Evolutionary conservation across 2,888 invertebrate species (phyloP).

Genomic region (Julus scanicus): DNA sequence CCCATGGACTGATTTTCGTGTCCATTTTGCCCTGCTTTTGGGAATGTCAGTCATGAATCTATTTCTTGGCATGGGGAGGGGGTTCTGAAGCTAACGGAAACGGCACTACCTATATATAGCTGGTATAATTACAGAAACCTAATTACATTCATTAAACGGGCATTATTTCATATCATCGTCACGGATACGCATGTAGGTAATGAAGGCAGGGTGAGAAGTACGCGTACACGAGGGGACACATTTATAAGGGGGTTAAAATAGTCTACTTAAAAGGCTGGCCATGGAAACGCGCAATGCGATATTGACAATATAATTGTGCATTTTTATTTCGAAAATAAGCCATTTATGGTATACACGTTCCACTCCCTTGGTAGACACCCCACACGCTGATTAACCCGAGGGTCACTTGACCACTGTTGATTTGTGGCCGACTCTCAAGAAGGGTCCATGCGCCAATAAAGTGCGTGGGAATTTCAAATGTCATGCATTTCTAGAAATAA

Average conservation of each 20-base stretch:
- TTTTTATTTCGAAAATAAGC: neutral
- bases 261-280: neutral
- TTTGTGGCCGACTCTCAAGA: neutral
- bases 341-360: neutral
- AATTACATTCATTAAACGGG: conserved; percentile 47
- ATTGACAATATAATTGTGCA: neutral
- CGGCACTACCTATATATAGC: neutral
- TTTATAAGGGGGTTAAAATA: no score
- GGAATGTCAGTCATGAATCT: neutral
- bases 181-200: neutral
- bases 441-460: neutral
- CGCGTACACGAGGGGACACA: neutral
- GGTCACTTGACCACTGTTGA: neutral
- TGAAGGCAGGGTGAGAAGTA: neutral
- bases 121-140: conserved; percentile 47
- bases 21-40: neutral
- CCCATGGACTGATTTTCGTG: neutral
- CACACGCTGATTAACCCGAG: neutral
- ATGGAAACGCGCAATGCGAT: neutral
- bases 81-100: neutral
- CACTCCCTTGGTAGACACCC: neutral
- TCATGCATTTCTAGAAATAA: neutral
- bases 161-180: conserved; percentile 35
- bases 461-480: neutral
- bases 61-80: neutral